Conservation (phyloP, 2,888 invertebrate species). For the Cactoblastis cactorum region DNA sequence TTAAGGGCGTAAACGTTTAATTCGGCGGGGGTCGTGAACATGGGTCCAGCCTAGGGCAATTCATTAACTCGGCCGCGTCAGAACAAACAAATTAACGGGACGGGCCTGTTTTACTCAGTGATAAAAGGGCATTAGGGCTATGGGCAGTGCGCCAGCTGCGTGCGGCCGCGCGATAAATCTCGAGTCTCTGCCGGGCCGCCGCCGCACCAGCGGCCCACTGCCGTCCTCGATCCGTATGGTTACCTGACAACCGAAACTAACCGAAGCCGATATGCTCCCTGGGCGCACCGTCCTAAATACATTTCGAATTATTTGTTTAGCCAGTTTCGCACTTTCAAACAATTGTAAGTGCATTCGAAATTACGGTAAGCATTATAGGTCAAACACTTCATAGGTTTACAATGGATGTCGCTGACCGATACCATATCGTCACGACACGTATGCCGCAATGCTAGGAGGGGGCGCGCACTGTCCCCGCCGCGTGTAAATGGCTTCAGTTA, state of each 20-base stretch:
- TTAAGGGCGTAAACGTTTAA: slow-evolving; percentile 71
- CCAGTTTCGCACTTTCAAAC: slow-evolving; percentile 3
- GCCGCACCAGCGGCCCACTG: slow-evolving; percentile 15
- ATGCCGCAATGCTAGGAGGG: slow-evolving; percentile 30
- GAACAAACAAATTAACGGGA: slow-evolving; percentile 77
- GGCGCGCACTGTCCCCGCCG: slow-evolving; percentile 41
- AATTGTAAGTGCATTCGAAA: not conserved
- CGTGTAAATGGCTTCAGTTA: slow-evolving; percentile 77
- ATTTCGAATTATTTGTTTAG: slow-evolving; percentile 20
- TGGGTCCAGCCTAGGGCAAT: slow-evolving; percentile 71
- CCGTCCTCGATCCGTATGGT: slow-evolving; percentile 8
- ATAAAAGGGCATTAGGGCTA: slow-evolving; percentile 72
- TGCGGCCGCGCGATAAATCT: slow-evolving; percentile 65
- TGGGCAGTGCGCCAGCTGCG: slow-evolving; percentile 68
- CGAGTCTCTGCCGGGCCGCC: slow-evolving; percentile 30
- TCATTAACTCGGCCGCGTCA: slow-evolving; percentile 74
- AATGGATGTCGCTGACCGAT: slow-evolving; percentile 47
- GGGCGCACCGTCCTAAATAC: slow-evolving; percentile 19
- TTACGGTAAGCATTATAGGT: not conserved
- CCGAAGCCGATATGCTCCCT: slow-evolving; percentile 14
- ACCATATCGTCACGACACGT: slow-evolving; percentile 32
- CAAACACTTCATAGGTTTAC: slow-evolving; percentile 9
- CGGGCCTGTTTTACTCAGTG: slow-evolving; percentile 71
- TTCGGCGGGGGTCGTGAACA: slow-evolving; percentile 57
- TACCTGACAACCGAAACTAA: slow-evolving; percentile 19